Percentiles rank a stretch among this genome's conserved stretches.
Evolutionary conservation across 2,888 invertebrate species (phyloP).

Genomic region (Xestia ashworthii): DNA sequence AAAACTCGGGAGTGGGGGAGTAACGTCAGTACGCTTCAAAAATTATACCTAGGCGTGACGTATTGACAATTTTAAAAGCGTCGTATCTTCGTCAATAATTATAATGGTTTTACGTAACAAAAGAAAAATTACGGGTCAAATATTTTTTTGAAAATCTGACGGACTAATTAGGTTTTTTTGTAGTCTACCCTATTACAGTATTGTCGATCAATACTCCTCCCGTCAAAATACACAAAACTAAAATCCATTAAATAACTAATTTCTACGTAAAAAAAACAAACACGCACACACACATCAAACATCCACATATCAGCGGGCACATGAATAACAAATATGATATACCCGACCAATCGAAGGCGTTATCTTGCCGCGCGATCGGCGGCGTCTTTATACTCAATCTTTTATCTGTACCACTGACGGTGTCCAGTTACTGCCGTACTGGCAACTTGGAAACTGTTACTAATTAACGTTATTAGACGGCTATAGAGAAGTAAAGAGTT

Average conservation of each 20-base stretch:
- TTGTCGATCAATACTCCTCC: background rate
- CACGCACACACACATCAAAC: slow-evolving; percentile 16
- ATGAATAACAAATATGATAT: slow-evolving; percentile 70
- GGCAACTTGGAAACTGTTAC: slow-evolving; percentile 80
- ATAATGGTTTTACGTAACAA: too few relatives aligned
- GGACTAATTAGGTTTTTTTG: too few relatives aligned
- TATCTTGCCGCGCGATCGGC: slow-evolving; percentile 75
- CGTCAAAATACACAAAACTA: background rate
- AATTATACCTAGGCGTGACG: too few relatives aligned
- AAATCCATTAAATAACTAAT: background rate
- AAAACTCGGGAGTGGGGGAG: too few relatives aligned
- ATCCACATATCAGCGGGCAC: slow-evolving; percentile 28
- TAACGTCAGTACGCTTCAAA: too few relatives aligned
- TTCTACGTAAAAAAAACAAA: slow-evolving; percentile 13
- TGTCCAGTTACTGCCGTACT: slow-evolving; percentile 83
- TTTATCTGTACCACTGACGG: slow-evolving; percentile 75
- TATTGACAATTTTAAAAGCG: too few relatives aligned
- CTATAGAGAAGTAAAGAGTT: slow-evolving; percentile 56
- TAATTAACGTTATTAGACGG: slow-evolving; percentile 86
- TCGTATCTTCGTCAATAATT: too few relatives aligned
- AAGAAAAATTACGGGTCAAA: too few relatives aligned
- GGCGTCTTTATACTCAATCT: slow-evolving; percentile 72
- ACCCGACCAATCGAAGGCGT: slow-evolving; percentile 63
- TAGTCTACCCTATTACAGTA: too few relatives aligned
- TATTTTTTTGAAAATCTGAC: too few relatives aligned